Percentiles rank a stretch among this genome's conserved stretches.
Evolutionary conservation across 2,797 vertebrate species (phyloP).

Genomic region (Falco berigora): DNA sequence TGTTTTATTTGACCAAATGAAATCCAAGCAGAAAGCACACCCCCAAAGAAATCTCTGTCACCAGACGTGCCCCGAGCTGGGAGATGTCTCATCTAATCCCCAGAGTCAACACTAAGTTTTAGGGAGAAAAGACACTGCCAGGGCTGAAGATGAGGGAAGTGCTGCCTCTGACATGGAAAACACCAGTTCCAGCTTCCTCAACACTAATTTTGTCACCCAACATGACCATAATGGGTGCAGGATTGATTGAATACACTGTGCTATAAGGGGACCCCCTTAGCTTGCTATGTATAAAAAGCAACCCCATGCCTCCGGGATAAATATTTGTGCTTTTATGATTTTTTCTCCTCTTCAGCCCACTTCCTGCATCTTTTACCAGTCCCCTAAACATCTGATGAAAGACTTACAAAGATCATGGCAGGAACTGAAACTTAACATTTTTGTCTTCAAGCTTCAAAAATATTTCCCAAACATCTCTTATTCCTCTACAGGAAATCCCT

Average conservation of each 20-base stretch:
- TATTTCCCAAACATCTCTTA: conserved; percentile 45
- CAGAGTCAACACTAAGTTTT: not conserved
- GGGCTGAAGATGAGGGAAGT: not conserved
- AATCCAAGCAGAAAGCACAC: not conserved
- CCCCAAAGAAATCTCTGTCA: not conserved
- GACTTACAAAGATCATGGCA: not conserved
- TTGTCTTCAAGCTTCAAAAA: conserved; percentile 30
- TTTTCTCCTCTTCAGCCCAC: not conserved
- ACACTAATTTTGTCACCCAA: not conserved
- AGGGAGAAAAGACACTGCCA: not conserved
- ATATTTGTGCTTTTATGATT: conserved; percentile 1
- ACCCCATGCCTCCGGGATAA: not conserved
- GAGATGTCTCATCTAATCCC: not conserved
- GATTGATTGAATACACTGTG: not conserved
- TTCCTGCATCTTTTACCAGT: conserved; percentile 21
- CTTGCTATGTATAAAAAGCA: not conserved
- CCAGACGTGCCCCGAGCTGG: not conserved
- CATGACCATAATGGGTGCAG: not conserved
- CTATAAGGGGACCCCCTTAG: not conserved
- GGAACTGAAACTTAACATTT: conserved; percentile 39
- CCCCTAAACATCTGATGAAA: not conserved
- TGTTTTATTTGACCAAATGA: not conserved
- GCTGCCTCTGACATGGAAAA: not conserved
- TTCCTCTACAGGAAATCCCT: conserved; percentile 60
- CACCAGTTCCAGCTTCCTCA: not conserved